phyloP scores from a whole-genome alignment of 64 coral and sea anemone species.

The Acropora yongei region DNA sequence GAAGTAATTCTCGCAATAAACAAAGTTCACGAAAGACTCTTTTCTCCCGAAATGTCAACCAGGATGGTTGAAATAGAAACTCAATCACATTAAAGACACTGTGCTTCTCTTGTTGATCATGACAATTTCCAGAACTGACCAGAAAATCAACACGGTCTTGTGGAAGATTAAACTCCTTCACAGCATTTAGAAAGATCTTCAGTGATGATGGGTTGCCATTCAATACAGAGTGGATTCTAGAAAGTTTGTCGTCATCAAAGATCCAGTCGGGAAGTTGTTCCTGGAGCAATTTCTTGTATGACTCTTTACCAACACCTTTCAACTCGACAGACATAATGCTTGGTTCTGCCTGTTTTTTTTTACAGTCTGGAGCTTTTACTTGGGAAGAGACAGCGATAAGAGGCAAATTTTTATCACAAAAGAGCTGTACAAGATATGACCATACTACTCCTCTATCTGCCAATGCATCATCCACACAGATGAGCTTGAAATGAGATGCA shows the following conservation, averaged over 20 bases:
- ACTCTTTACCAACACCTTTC: slow-evolving; percentile 25
- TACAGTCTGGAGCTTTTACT: neutral
- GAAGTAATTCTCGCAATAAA: slow-evolving; percentile 41
- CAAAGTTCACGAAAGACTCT: slow-evolving; percentile 37
- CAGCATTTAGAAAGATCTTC: slow-evolving; percentile 42
- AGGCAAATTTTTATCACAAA: slow-evolving; percentile 4
- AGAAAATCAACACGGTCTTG: slow-evolving; percentile 21
- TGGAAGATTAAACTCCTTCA: slow-evolving; percentile 48
- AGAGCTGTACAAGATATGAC: slow-evolving; percentile 28
- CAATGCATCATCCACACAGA: slow-evolving; percentile 80
- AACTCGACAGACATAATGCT: neutral
- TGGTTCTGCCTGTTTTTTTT: neutral
- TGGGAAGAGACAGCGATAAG: neutral
- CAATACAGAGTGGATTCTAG: slow-evolving; percentile 20
- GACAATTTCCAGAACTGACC: neutral
- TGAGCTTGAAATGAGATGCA: slow-evolving; percentile 61
- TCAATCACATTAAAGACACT: slow-evolving; percentile 11
- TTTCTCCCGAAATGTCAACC: neutral
- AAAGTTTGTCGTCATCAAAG: neutral
- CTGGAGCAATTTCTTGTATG: slow-evolving; percentile 19
- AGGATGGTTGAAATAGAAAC: slow-evolving; percentile 36
- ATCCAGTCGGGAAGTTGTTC: neutral
- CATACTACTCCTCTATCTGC: slow-evolving; percentile 44
- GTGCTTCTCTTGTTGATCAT: neutral
- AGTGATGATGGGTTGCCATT: slow-evolving; percentile 67